phyloP scores from a whole-genome alignment of 2,113 vertebrate species.

The Mus pahari region DNA sequence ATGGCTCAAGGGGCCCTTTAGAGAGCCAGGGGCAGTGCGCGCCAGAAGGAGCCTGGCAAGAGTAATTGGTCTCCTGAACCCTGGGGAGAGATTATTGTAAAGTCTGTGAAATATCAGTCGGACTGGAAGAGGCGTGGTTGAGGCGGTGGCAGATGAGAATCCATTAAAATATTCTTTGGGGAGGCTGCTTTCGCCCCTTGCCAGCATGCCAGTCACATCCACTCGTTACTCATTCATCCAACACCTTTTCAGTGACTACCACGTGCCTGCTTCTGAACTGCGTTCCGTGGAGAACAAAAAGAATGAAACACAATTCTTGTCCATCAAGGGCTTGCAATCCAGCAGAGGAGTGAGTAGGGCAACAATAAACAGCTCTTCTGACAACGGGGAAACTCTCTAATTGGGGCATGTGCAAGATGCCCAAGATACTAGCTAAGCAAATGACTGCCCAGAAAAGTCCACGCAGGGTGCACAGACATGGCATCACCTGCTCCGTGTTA shows the following conservation, averaged over 20 bases:
- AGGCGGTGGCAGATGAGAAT: conserved; percentile 68
- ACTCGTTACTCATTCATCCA: conserved; percentile 31
- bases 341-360: not conserved
- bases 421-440: not conserved
- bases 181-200: conserved; percentile 49
- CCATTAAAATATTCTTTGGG: conserved; percentile 75
- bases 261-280: not conserved
- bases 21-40: conserved; percentile 55
- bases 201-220: conserved; percentile 47
- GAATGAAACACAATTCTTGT: not conserved
- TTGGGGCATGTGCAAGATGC: not conserved
- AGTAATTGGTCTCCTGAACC: conserved; percentile 77
- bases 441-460: not conserved
- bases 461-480: not conserved
- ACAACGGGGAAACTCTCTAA: not conserved
- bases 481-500: not conserved
- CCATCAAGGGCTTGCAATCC: not conserved
- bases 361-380: not conserved
- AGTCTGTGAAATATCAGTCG: conserved; percentile 76
- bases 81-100: conserved; percentile 77
- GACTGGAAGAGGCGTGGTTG: conserved; percentile 73
- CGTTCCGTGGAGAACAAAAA: conserved; percentile 16
- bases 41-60: conserved; percentile 72
- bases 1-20: conserved; percentile 66
- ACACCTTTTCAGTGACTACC: not conserved